A percentile compares a stretch with the other conserved stretches of the same genome.
phyloP scores from a whole-genome alignment of 2,113 vertebrate genomes.

The Macrotus californicus region DNA sequence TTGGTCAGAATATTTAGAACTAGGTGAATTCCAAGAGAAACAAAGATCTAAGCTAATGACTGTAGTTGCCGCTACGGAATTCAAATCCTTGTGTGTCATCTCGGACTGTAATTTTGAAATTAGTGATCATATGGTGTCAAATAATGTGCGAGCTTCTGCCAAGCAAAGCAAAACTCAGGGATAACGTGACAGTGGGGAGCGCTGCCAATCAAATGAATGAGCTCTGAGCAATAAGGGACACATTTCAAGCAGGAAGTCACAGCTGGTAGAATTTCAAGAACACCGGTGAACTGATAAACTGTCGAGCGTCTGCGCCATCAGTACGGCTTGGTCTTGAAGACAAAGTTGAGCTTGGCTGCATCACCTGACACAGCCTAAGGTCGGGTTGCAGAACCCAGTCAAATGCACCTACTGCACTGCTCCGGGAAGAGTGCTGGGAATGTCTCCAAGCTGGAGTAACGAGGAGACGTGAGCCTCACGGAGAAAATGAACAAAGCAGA shows the following conservation, averaged over 20 bases:
- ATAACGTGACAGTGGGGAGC: slow-evolving; percentile 17
- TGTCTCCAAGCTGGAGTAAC: background rate
- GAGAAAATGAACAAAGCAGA: background rate
- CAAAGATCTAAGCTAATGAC: slow-evolving; percentile 40
- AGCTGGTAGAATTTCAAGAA: background rate
- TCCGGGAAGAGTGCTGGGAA: background rate
- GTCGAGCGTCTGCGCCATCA: background rate
- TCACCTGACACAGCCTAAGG: background rate
- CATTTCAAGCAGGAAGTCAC: background rate
- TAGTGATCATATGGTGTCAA: background rate
- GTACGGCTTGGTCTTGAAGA: background rate
- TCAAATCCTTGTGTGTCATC: slow-evolving; percentile 33
- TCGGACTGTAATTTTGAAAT: slow-evolving; percentile 52
- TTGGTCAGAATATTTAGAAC: slow-evolving; percentile 48
- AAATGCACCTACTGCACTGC: background rate
- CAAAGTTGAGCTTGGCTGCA: background rate
- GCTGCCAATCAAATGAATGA: background rate
- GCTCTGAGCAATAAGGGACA: background rate
- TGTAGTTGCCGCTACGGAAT: background rate
- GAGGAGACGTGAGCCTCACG: background rate
- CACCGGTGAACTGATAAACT: background rate
- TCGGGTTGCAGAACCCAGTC: background rate
- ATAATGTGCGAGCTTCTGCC: slow-evolving; percentile 3
- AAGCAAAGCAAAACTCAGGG: slow-evolving; percentile 47
- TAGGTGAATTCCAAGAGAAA: slow-evolving; percentile 52